Evolutionary conservation across 30 jellyfish, hydroid and myxozoan species (phyloP).

Genomic region (Chrysaora quinquecirrha): DNA sequence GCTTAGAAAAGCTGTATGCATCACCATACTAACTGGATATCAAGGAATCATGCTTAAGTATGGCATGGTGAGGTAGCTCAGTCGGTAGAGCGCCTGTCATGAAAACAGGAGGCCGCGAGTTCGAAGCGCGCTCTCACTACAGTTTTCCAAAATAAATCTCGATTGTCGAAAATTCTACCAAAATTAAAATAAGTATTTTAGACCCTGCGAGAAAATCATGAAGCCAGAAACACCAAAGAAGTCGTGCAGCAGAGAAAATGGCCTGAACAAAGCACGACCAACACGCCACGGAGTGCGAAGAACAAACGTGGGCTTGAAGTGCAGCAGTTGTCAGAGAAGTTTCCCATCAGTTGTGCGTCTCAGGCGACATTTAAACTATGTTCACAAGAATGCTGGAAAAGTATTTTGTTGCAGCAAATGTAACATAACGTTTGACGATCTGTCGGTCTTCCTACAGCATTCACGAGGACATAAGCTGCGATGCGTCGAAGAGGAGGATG

Average conservation of each 20-base stretch:
- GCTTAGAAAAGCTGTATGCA: too few relatives aligned
- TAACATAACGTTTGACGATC: constrained; percentile 40
- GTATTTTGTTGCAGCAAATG: constrained; percentile 59
- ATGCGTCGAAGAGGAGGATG: too few relatives aligned
- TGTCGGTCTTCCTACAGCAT: constrained; percentile 58
- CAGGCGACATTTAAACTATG: constrained; percentile 43
- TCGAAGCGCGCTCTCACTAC: too few relatives aligned
- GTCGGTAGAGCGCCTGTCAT: too few relatives aligned
- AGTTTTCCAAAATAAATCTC: too few relatives aligned
- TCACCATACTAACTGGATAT: too few relatives aligned
- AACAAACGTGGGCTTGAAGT: constrained; percentile 53
- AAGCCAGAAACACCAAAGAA: constrained; percentile 40
- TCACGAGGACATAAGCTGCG: constrained; percentile 33
- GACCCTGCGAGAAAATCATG: too few relatives aligned
- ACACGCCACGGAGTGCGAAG: constrained; percentile 68
- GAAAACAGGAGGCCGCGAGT: too few relatives aligned
- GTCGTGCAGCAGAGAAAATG: constrained; percentile 34
- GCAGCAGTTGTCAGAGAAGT: constrained; percentile 68
- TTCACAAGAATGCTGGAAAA: constrained; percentile 61
- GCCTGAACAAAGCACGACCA: neutral
- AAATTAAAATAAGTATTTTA: too few relatives aligned
- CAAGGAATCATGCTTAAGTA: too few relatives aligned
- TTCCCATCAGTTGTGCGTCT: constrained; percentile 67
- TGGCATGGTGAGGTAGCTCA: too few relatives aligned
- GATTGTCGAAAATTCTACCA: too few relatives aligned